A percentile compares a stretch with the other conserved stretches of the same genome.
phyloP scores from a whole-genome alignment of 2,888 invertebrate genomes.

The Prenolepis imparis region DNA sequence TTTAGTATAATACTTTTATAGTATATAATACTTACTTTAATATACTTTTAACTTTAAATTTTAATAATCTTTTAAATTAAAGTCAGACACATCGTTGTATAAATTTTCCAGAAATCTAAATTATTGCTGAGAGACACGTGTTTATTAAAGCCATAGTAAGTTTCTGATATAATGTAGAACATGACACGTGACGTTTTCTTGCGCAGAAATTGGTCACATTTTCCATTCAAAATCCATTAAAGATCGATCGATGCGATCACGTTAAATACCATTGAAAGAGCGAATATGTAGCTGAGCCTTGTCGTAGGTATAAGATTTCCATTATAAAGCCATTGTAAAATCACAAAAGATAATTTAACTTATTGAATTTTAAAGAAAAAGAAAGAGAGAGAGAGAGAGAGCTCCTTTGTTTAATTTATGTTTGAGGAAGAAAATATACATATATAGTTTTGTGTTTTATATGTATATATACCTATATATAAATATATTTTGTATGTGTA shows the following conservation, averaged over 20 bases:
- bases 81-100: neutral
- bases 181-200: conserved; percentile 1
- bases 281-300: neutral
- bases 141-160: neutral
- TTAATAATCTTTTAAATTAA: neutral
- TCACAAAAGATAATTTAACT: neutral
- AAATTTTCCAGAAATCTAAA: neutral
- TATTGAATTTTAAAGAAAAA: neutral
- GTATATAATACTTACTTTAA: no score
- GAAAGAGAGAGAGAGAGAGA: no score
- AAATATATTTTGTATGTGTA: no score
- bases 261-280: neutral
- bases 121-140: neutral
- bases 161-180: no score
- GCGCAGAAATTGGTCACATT: neutral
- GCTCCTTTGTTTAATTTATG: neutral
- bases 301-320: neutral
- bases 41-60: no score
- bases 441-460: no score
- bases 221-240: neutral
- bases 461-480: no score
- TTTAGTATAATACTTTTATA: no score
- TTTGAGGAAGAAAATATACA: neutral
- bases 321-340: neutral
- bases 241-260: neutral